Base-by-base conservation (phyloP, 2,113 vertebrate genomes). In the Paedocypris sp. region DNA sequence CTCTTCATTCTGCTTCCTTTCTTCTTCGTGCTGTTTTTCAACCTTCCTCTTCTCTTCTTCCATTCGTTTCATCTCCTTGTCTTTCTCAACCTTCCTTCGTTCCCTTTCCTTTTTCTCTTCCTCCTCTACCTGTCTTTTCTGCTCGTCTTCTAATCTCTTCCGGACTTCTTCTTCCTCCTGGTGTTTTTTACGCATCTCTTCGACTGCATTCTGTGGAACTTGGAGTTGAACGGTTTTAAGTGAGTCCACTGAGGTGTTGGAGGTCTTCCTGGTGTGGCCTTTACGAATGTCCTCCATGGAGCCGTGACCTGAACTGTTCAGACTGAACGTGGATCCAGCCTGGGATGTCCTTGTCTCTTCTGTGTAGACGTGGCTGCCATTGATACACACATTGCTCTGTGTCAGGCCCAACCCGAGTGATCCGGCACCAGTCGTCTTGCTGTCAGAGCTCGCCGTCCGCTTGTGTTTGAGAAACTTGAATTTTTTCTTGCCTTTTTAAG, bases 361-460 rank as follows among this genome's bases (percentile, higher is more conserved):
- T 7, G 80, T 61, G 48, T 98, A 97, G 1, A 96, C 67, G 0
- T 95, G 91, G 18, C 79, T 94, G 47, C 91, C 92, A 0, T 98
- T 98, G 76, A 98, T 92, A 36, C 94, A 95, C 70, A 97, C 9
- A 5, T 87, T 92, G 1, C 87, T 89, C 54, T 85, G 89, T 28
- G n/a, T 38, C 1, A 6, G n/a, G 15, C 79, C 78, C 0, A 4
- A 85, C 72, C 89, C 93, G 28, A 90, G 42, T 67, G 85, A 1
- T 80, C 79, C 10, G 7, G 81, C 70, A 13, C 88, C 88, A 3
- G 77, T 79, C 0, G 83, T 82, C 70, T 86, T 91, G 43, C 61
- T 78, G 54, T 92, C 91, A 1, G 83, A 74, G 75, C 86, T 86
- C 3, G 73, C 81, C 0, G 85, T 82, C 71, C 88, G 84, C 76